phyloP scores from a whole-genome alignment of 1,140 invertebrate species.

The Brachionus calyciflorus region DNA sequence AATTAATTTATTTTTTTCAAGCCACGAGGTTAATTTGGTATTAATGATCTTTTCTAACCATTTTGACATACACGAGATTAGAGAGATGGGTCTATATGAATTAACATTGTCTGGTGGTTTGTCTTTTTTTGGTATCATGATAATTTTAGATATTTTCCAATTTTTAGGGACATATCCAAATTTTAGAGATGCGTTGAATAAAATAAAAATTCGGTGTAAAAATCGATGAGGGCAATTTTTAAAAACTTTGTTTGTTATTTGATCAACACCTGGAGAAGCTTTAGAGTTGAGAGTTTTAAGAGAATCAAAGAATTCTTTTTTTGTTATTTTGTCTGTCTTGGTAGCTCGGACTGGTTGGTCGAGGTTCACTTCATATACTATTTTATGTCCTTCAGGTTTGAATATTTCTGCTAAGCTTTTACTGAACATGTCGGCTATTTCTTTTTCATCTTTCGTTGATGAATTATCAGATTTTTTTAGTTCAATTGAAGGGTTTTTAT shows the following conservation, averaged over 20 bases:
- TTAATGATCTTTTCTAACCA: slow-evolving; percentile 47
- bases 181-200: neutral
- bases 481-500: neutral
- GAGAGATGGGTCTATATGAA: slow-evolving; percentile 47
- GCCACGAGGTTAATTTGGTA: neutral
- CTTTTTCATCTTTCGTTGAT: neutral
- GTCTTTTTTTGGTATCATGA: slow-evolving; percentile 47
- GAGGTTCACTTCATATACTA: neutral
- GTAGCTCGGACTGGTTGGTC: neutral
- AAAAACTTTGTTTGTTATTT: neutral
- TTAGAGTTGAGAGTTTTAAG: neutral
- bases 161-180: neutral
- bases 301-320: neutral
- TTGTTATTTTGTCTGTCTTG: neutral
- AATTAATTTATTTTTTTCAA: slow-evolving; percentile 35
- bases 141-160: slow-evolving; percentile 40
- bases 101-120: slow-evolving; percentile 15
- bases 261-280: neutral
- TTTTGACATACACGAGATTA: slow-evolving; percentile 44
- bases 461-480: neutral
- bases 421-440: neutral
- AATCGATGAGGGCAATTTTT: neutral
- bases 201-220: neutral
- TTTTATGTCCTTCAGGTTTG: neutral
- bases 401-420: neutral